These are phyloP conservation scores for Hephaestus fuliginosus DNA, from an alignment of 2,797 vertebrate genomes.

Conservation along the genomic window DNA sequence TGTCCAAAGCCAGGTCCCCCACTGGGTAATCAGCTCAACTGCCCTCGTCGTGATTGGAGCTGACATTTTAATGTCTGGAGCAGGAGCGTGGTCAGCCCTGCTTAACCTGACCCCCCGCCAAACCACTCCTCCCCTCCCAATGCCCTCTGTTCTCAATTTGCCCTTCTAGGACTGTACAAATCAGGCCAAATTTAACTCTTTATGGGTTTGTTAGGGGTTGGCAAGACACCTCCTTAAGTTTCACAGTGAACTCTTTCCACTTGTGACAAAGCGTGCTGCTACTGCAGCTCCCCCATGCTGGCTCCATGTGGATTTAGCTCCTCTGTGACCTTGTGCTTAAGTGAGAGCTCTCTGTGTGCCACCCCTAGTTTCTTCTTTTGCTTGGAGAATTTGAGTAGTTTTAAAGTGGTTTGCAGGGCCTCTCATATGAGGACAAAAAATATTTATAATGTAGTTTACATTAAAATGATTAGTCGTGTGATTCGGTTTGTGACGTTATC, in stretches of 20 bases:
- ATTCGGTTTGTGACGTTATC: conserved; percentile 49
- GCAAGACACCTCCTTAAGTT: conserved; percentile 79
- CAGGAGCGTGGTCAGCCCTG: conserved; percentile 87
- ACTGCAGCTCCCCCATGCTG: conserved; percentile 39
- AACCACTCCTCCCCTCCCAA: conserved; percentile 54
- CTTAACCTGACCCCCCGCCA: conserved; percentile 87
- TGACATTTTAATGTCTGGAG: conserved; percentile 92
- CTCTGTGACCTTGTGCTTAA: conserved; percentile 65
- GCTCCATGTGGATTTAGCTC: conserved; percentile 73
- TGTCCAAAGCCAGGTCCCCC: conserved; percentile 84
- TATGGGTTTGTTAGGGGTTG: conserved; percentile 85
- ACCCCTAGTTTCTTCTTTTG: conserved; percentile 44
- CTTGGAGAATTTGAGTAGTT: conserved; percentile 40
- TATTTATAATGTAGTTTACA: conserved; percentile 59
- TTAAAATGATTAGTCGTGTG: conserved; percentile 56
- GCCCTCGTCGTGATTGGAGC: conserved; percentile 87
- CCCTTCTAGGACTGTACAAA: conserved; percentile 87
- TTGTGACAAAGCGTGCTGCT: conserved; percentile 53
- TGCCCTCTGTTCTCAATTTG: conserved; percentile 87
- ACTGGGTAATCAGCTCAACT: conserved; percentile 88
- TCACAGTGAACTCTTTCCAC: conserved; percentile 77
- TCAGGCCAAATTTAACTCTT: conserved; percentile 90
- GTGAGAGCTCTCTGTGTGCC: conserved; percentile 58
- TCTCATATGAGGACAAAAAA: conserved; percentile 44
- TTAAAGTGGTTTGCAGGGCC: conserved; percentile 51